These are phyloP conservation scores for Tenualosa ilisha DNA, from an alignment of 2,797 vertebrate species.

Conservation along the genomic window DNA sequence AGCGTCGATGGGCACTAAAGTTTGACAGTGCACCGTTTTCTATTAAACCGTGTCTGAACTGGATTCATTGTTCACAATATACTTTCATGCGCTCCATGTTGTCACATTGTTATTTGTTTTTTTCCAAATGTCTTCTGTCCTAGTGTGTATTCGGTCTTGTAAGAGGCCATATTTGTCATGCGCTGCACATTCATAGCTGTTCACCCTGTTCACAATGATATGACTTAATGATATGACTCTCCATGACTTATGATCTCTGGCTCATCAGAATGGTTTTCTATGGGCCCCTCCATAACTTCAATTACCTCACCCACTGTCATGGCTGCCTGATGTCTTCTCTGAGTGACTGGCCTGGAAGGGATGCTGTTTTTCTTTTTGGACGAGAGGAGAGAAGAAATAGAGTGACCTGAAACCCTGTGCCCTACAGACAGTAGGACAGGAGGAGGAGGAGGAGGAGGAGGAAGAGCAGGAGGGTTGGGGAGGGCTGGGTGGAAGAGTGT, in stretches of 20 bases:
- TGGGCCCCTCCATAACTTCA: neutral
- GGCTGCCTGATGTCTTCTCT: neutral
- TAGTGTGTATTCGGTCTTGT: neutral
- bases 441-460: neutral
- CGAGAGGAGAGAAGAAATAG: neutral
- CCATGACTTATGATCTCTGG: neutral
- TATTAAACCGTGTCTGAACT: neutral
- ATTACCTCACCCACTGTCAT: neutral
- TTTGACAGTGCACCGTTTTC: neutral
- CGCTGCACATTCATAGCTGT: neutral
- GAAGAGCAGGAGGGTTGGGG: conserved; percentile 51
- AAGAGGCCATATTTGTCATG: neutral
- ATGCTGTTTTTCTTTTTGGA: neutral
- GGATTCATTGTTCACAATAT: conserved; percentile 15
- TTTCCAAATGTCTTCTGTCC: neutral
- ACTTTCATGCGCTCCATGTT: neutral
- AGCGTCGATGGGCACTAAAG: neutral
- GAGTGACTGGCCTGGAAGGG: neutral
- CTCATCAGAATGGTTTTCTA: neutral
- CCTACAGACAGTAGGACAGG: neutral
- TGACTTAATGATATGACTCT: neutral
- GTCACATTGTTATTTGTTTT: neutral
- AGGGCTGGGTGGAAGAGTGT: conserved; percentile 63
- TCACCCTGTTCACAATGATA: neutral
- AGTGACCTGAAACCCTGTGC: neutral